Evolutionary conservation across 2,113 vertebrate genomes (phyloP).

Genomic region (Sturnus vulgaris): DNA sequence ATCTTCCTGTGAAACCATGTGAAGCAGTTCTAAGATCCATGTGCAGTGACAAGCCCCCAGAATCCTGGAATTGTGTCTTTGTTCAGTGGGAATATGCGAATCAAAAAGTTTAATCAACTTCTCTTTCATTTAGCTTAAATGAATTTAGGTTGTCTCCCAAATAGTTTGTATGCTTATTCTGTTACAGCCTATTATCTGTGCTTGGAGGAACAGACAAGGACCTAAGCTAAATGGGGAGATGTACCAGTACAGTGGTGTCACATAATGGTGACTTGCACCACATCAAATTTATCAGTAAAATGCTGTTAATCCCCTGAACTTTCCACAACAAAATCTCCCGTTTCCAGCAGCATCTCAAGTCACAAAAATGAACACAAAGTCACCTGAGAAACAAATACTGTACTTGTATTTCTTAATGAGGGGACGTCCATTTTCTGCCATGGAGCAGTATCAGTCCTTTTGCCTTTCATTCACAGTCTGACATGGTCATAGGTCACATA

Average conservation of each 20-base stretch:
- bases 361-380: neutral
- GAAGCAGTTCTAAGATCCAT: neutral
- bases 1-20: neutral
- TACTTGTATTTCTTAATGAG: neutral
- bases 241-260: neutral
- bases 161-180: neutral
- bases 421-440: neutral
- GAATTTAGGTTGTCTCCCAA: neutral
- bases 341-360: neutral
- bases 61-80: neutral
- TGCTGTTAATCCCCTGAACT: neutral
- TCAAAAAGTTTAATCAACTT: neutral
- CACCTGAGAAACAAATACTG: neutral
- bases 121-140: neutral
- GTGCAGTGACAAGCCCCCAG: neutral
- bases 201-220: neutral
- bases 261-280: neutral
- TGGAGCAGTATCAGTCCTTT: neutral
- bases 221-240: neutral
- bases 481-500: neutral
- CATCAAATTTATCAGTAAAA: fast-evolving
- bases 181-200: neutral
- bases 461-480: neutral
- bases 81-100: neutral
- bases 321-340: neutral